A percentile compares a stretch with the other conserved stretches of the same genome.
Conservation (phyloP, 2,113 vertebrate genomes). For the Triplophysa rosa region DNA sequence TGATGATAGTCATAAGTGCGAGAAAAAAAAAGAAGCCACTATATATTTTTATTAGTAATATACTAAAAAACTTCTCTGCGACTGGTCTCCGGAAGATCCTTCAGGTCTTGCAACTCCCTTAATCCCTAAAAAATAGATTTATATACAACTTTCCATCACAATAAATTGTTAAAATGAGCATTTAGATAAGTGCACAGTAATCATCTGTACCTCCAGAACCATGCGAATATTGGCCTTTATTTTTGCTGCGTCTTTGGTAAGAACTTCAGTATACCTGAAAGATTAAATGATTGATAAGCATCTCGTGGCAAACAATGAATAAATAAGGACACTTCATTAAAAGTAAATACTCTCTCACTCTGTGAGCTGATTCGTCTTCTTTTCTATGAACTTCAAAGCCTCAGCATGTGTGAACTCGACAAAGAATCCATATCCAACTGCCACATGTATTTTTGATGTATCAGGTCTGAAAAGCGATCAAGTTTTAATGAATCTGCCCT, state of each 20-base stretch:
- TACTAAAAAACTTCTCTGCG: constrained; percentile 61
- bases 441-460: constrained; percentile 80
- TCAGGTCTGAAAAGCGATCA: constrained; percentile 72
- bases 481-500: neutral
- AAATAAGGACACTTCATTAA: neutral
- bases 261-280: constrained; percentile 78
- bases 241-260: constrained; percentile 85
- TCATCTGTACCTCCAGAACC: constrained; percentile 81
- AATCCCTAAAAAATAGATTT: constrained; percentile 74
- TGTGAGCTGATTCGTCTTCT: constrained; percentile 83
- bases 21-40: neutral
- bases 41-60: neutral
- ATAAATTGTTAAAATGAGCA: neutral
- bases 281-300: neutral
- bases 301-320: neutral
- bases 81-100: constrained; percentile 66
- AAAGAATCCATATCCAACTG: constrained; percentile 87
- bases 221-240: constrained; percentile 90
- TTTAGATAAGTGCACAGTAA: constrained; percentile 6
- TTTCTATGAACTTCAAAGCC: constrained; percentile 85
- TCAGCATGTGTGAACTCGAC: constrained; percentile 83
- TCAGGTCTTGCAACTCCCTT: constrained; percentile 82
- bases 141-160: neutral
- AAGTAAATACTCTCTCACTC: constrained; percentile 66
- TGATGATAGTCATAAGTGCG: neutral